phyloP scores from a whole-genome alignment of 2,113 vertebrate genomes.

The Cygnus atratus region DNA sequence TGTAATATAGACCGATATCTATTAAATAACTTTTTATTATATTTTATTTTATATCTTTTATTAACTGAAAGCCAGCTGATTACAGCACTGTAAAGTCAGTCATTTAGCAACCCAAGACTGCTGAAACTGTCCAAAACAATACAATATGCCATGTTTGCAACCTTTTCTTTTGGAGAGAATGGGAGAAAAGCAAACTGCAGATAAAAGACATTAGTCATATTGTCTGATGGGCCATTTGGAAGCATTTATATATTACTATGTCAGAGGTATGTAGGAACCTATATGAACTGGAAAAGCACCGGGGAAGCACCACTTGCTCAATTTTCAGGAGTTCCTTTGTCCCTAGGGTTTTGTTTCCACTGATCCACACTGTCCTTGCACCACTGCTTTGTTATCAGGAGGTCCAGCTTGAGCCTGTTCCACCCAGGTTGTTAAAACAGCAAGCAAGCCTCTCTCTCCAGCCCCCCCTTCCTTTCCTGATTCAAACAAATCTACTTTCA shows the following conservation, averaged over 20 bases:
- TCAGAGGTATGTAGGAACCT: background rate
- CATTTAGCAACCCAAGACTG: background rate
- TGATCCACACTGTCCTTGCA: background rate
- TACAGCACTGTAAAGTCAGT: background rate
- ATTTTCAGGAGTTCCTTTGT: background rate
- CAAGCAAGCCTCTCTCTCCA: background rate
- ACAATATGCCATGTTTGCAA: background rate
- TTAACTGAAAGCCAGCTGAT: background rate
- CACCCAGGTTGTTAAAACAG: background rate
- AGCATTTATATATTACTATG: background rate
- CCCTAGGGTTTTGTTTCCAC: background rate
- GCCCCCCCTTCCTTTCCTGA: background rate
- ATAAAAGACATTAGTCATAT: background rate
- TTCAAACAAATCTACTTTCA: conserved; percentile 20
- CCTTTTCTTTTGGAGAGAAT: background rate
- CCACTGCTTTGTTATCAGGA: background rate
- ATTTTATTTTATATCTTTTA: background rate
- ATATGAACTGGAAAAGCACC: background rate
- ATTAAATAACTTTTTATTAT: background rate
- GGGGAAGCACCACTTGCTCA: background rate
- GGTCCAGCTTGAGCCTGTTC: background rate
- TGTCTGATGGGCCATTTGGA: background rate
- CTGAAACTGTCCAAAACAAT: background rate
- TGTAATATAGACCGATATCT: background rate
- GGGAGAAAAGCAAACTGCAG: background rate